Base-by-base conservation (phyloP, 2,113 vertebrate species). In the Gadus chalcogrammus region DNA sequence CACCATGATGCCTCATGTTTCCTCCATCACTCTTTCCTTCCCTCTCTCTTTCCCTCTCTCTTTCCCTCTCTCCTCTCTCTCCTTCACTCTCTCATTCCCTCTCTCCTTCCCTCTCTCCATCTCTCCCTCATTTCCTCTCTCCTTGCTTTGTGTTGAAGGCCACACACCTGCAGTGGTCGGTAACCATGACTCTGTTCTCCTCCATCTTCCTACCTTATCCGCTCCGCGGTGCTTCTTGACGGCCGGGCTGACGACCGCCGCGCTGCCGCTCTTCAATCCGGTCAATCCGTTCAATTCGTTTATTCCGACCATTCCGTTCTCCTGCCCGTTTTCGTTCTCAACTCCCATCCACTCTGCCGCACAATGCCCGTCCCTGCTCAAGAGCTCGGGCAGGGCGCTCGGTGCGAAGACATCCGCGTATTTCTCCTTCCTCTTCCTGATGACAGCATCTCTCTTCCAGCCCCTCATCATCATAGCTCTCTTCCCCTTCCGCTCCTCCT, bases 141-240 rank as follows among this genome's bases (percentile, higher is more conserved):
- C 22, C 63, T 42, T 12, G 17, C 42, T 48, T 48, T 48, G 42
- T 48, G 42, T 48, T 31, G 42, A 13, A 48, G 42, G 42, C 72
- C 74, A 61, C 67, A 64, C 53, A 35, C 58, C 17, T 27, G n/a
- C 80, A 60, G 61, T 64, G 71, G 64, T 81, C 65, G 78, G 15
- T 15, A 12, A 13, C 42, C 42, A 13, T 13, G 8, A 48, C 18
- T 38, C 16, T 22, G n/a, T 12, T 16, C 52, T n/a, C 38, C 38
- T 68, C 69, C 17, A 3, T 60, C 1, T 91, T 86, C 83, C 61
- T 93, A 96, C 94, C 94, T 96, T 96, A 89, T 97, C 95, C 61
- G 94, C 94, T 93, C 94, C 94, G 91, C 95, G 92, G 91, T 94
- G 91, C 77, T 94, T 96, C 94, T 95, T 96, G 81, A 92, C 93